These are phyloP conservation scores for Nanger granti DNA, from an alignment of 2,113 vertebrate species.

Conservation along the genomic window DNA sequence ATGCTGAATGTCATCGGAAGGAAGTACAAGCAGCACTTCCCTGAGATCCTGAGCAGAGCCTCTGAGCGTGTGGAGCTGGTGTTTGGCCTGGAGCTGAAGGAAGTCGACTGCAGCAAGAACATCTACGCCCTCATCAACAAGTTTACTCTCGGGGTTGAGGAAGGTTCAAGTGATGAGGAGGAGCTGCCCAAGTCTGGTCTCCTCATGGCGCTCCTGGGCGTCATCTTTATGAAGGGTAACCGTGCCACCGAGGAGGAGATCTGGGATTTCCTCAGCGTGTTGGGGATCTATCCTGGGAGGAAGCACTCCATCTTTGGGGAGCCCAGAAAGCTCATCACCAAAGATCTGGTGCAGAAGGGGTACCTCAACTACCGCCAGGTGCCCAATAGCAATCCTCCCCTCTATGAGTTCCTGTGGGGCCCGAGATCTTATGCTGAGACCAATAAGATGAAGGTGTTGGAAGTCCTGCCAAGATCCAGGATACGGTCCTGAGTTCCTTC, in stretches of 20 bases:
- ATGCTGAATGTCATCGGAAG: background rate
- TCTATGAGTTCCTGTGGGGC: background rate
- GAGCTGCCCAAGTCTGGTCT: no score
- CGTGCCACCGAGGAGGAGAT: no score
- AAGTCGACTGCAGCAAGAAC: background rate
- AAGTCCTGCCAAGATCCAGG: background rate
- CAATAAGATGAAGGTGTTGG: background rate
- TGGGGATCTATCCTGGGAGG: background rate
- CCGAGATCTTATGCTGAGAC: background rate
- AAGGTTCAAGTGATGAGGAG: background rate
- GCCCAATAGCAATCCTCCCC: rapidly evolving
- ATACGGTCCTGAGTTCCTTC: background rate
- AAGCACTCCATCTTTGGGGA: background rate
- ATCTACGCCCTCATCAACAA: background rate
- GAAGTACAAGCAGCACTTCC: background rate
- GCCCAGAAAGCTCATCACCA: background rate
- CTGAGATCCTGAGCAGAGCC: background rate
- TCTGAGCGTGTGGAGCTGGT: background rate
- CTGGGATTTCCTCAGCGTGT: no score
- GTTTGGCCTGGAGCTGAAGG: background rate
- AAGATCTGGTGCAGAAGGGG: background rate
- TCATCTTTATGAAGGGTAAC: no score
- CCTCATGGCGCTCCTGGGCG: no score
- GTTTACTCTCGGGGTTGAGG: background rate
- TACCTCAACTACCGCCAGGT: background rate